Evolutionary conservation across 2,797 vertebrate species (phyloP).

Genomic region (Eurystomus glaucurus): DNA sequence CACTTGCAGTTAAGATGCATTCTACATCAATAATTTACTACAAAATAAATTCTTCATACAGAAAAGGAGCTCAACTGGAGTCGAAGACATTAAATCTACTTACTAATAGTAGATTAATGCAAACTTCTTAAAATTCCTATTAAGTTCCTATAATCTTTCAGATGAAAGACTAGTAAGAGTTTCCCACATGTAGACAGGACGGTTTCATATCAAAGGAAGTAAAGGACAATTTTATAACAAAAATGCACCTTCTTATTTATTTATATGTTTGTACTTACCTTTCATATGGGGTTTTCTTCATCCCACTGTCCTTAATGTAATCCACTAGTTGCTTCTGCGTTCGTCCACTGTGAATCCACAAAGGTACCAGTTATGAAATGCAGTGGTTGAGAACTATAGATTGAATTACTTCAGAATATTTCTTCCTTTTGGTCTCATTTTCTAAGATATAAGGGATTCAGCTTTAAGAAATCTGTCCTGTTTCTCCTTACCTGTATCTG

Average conservation of each 20-base stretch:
- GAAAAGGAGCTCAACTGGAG: background rate
- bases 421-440: background rate
- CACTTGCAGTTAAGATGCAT: background rate
- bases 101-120: background rate
- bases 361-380: constrained; percentile 32
- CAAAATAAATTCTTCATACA: background rate
- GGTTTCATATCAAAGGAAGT: background rate
- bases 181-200: background rate
- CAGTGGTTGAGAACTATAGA: background rate
- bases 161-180: background rate
- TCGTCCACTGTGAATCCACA: constrained; percentile 88
- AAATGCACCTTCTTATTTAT: background rate
- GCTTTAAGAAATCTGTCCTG: background rate
- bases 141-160: background rate
- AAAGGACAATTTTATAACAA: background rate
- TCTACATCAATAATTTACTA: background rate
- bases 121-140: background rate
- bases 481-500: constrained; percentile 93
- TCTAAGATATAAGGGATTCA: background rate
- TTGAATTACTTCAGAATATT: background rate
- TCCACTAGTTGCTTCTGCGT: constrained; percentile 98
- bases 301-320: constrained; percentile 91
- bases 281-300: constrained; percentile 92
- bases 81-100: background rate
- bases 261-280: constrained; percentile 82